phyloP scores from a whole-genome alignment of 2,888 invertebrate species.

The Serrognathus titanus region DNA sequence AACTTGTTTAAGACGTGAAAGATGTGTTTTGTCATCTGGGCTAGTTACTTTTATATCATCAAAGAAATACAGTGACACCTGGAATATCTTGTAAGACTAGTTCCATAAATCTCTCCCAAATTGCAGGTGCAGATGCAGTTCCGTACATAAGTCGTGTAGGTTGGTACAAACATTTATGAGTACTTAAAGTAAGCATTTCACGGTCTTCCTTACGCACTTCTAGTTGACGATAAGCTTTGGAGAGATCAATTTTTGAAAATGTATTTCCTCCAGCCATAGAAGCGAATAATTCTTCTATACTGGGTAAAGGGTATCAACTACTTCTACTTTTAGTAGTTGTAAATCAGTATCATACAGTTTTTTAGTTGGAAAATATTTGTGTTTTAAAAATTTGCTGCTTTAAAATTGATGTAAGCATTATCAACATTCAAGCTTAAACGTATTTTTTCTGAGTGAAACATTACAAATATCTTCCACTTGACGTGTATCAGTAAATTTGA shows the following conservation, averaged over 20 bases:
- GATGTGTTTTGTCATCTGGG: slow-evolving; percentile 25
- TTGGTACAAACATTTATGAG: slow-evolving; percentile 36
- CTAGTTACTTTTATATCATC: slow-evolving; percentile 27
- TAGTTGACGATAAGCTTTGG: slow-evolving; percentile 37
- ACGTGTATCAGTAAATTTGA: slow-evolving; percentile 13
- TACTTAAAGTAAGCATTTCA: slow-evolving; percentile 35
- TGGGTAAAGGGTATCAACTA: slow-evolving; percentile 24
- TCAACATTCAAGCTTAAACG: no score
- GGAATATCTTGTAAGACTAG: slow-evolving; percentile 28
- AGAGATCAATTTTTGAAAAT: slow-evolving; percentile 28
- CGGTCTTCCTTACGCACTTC: slow-evolving; percentile 33
- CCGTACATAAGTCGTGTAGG: slow-evolving; percentile 36
- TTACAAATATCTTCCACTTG: no score
- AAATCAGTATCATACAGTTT: slow-evolving; percentile 7
- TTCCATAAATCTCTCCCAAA: slow-evolving; percentile 36
- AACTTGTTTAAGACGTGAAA: slow-evolving; percentile 28
- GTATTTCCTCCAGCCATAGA: slow-evolving; percentile 29
- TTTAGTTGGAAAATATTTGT: not conserved
- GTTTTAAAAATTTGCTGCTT: slow-evolving; percentile 12
- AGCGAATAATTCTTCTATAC: slow-evolving; percentile 22
- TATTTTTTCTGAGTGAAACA: no score
- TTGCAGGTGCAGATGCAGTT: slow-evolving; percentile 35
- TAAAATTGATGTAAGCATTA: slow-evolving; percentile 5
- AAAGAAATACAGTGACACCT: slow-evolving; percentile 30
- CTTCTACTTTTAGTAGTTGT: slow-evolving; percentile 16